Evolutionary conservation across 2,797 vertebrate genomes (phyloP).

Genomic region (Lagorchestes hirsutus): DNA sequence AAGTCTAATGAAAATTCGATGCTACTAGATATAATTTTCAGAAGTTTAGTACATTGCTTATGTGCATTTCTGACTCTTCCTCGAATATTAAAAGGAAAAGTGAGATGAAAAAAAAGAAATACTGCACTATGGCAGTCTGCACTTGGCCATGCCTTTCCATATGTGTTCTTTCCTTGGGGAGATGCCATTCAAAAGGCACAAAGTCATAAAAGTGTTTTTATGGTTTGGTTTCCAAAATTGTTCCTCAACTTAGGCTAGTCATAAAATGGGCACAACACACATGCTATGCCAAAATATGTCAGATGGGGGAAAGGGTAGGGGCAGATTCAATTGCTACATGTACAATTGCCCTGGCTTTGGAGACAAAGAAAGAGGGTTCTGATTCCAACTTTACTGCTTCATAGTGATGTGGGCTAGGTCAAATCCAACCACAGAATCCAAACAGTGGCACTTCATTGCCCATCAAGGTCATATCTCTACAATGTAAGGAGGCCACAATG

Average conservation of each 20-base stretch:
- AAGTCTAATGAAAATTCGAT: too few species aligned
- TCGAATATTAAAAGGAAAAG: too few species aligned
- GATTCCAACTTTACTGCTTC: neutral
- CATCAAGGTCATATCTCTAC: neutral
- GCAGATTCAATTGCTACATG: neutral
- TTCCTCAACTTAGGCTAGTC: neutral
- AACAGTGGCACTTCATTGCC: neutral
- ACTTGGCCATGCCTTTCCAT: neutral
- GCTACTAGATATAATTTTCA: too few species aligned
- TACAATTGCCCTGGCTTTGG: neutral
- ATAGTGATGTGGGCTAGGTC: slow-evolving; percentile 9
- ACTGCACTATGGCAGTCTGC: neutral
- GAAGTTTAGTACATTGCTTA: too few species aligned
- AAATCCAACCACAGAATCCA: neutral
- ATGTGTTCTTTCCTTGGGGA: neutral
- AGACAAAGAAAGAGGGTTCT: neutral
- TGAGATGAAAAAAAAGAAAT: neutral
- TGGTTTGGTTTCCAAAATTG: neutral
- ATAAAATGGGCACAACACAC: neutral
- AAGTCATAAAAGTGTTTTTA: neutral
- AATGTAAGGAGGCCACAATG: neutral
- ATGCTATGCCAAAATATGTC: neutral
- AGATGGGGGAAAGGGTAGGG: neutral
- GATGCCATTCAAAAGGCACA: neutral
- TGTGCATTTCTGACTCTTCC: too few species aligned